A percentile compares a stretch with the other conserved stretches of the same genome.
These are phyloP conservation scores for Zaprionus tsacasi DNA, from an alignment of 1,140 invertebrate genomes.

Conservation along the genomic window DNA sequence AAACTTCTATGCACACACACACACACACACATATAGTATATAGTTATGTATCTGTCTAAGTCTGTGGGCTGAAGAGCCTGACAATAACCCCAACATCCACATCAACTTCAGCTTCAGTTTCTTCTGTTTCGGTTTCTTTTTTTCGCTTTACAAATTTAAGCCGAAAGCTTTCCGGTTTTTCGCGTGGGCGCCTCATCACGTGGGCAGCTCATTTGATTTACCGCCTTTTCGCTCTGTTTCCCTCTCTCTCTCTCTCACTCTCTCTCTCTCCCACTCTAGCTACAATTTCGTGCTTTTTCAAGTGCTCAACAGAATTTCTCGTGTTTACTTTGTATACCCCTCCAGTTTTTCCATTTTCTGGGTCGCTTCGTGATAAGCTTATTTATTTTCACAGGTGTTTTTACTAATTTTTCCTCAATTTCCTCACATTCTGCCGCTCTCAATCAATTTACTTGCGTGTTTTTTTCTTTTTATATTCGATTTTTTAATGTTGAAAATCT, in stretches of 20 bases:
- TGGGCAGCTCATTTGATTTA: constrained; percentile 60
- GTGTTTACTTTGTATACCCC: constrained; percentile 33
- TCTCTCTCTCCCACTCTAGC: neutral
- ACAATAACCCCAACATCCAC: constrained; percentile 41
- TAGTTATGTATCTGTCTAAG: constrained; percentile 1
- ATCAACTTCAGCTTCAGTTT: constrained; percentile 23
- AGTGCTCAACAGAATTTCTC: constrained; percentile 33
- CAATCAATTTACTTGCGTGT: constrained; percentile 31
- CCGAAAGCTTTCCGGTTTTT: constrained; percentile 49
- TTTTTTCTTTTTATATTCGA: constrained; percentile 33
- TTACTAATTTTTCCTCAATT: constrained; percentile 55
- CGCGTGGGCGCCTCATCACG: constrained; percentile 52
- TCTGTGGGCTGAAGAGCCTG: constrained; percentile 47
- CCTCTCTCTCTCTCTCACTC: neutral
- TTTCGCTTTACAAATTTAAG: constrained; percentile 52
- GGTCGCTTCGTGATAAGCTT: constrained; percentile 62
- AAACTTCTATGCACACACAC: constrained; percentile 47
- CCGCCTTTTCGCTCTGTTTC: constrained; percentile 23
- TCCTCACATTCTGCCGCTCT: constrained; percentile 2
- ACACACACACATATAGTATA: neutral
- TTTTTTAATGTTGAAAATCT: constrained; percentile 45
- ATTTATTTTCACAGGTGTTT: constrained; percentile 72
- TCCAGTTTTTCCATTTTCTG: constrained; percentile 45
- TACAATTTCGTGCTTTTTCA: constrained; percentile 25
- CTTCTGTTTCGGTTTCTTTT: constrained; percentile 27